phyloP scores from a whole-genome alignment of 2,113 vertebrate species.

The Fukomys damarensis region DNA sequence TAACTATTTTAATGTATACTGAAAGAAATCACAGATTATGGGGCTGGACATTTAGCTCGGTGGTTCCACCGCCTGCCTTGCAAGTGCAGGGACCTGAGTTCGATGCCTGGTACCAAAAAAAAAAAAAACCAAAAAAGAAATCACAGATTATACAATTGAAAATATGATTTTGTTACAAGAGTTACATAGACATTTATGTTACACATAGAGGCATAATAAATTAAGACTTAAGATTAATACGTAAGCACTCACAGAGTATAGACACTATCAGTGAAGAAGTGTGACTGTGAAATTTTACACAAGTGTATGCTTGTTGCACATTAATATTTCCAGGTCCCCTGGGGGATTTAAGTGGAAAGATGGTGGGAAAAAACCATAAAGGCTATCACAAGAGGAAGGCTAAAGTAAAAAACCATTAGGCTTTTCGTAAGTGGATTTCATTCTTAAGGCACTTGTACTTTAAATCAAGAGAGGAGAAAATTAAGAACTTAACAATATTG shows the following conservation, averaged over 20 bases:
- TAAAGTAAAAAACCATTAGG: conserved; percentile 71
- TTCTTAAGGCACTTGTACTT: conserved; percentile 79
- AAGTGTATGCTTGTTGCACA: conserved; percentile 42
- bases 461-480: conserved; percentile 77
- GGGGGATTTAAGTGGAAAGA: conserved; percentile 60
- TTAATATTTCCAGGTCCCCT: not conserved
- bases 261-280: conserved; percentile 58
- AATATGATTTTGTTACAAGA: conserved; percentile 1
- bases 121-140: too few species aligned
- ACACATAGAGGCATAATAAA: not conserved
- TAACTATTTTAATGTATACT: not conserved
- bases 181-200: not conserved
- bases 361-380: conserved; percentile 51
- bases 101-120: too few species aligned
- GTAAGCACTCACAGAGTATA: conserved; percentile 60
- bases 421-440: conserved; percentile 67
- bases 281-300: conserved; percentile 22
- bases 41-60: too few species aligned
- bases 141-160: not conserved
- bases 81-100: too few species aligned
- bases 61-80: too few species aligned
- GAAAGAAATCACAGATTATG: conserved; percentile 52
- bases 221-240: conserved; percentile 29
- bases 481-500: conserved; percentile 79
- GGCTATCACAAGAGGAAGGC: conserved; percentile 69